phyloP scores from a whole-genome alignment of 2,113 vertebrate species.

The Tetrax tetrax region DNA sequence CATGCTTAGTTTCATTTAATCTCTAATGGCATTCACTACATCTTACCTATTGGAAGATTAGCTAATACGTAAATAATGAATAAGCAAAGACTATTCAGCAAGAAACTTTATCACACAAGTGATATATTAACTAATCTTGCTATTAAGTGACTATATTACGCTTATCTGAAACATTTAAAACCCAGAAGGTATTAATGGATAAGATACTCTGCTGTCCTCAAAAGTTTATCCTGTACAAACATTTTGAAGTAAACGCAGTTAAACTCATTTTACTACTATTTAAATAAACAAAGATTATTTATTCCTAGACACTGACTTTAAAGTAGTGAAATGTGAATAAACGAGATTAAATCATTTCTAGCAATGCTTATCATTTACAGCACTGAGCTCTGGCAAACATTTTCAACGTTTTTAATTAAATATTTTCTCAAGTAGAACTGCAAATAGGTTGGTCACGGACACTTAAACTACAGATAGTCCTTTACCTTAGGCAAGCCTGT shows the following conservation, averaged over 20 bases:
- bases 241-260: neutral
- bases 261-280: neutral
- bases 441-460: neutral
- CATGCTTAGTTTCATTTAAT: neutral
- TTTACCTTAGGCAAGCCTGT: constrained; percentile 93
- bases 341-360: neutral
- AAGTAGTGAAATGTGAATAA: neutral
- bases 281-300: neutral
- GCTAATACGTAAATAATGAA: neutral
- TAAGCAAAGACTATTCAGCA: neutral
- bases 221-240: neutral
- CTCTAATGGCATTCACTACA: neutral
- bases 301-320: neutral
- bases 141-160: neutral
- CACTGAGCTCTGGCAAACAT: neutral
- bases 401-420: constrained; percentile 3
- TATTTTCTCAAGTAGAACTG: neutral
- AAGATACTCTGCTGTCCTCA: neutral
- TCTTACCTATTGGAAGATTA: neutral
- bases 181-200: neutral
- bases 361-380: neutral
- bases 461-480: neutral
- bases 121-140: neutral
- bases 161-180: neutral
- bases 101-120: neutral